Base-by-base conservation (phyloP, 2,113 vertebrate species). In the Limnothrissa miodon region DNA sequence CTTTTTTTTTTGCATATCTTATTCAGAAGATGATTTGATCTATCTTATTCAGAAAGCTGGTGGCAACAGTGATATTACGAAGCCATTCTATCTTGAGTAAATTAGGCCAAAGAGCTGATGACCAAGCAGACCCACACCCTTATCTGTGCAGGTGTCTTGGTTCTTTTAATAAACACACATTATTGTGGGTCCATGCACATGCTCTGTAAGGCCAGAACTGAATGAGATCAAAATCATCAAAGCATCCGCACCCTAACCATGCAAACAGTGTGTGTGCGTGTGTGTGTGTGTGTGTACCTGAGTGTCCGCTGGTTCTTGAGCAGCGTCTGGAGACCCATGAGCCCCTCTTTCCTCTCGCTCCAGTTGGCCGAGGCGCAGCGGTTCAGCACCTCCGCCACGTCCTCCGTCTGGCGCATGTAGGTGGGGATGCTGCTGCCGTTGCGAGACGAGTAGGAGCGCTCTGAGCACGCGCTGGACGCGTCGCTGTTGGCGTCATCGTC, bases 401-500 rank as follows among this genome's bases (percentile, higher is more conserved):
- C 97, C 87, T 99, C 98, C 0, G 97, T 98, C 91, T 99, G 97
- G 13, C 97, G 95, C 97, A 98, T 98, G 80, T 99, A 99, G 0
- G 97, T 98, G 0, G 98, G 97, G 78, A 98, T 97, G 84, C 96
- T 97, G 84, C 96, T 97, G 25, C 98, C 98, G 0, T 99, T 99
- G 51, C 97, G 94, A 25, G 98, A 99, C 90, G 97, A 98, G 56
- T 97, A 99, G 23, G 97, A 99, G 78, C 97, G 94, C 83, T 99
- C 98, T 0, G 98, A 99, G 74, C 98, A 99, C 80, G 96, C 98
- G 81, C 97, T 99, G 39, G 98, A 99, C 0, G 98, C 97, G 0
- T 99, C 98, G 0, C 97, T 99, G 93, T 99, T 99, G 78, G 97
- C 97, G 78, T 99, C 98, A 7, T 99, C 98, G 10, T 99, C 98